phyloP scores from a whole-genome alignment of 2,888 invertebrate species.

The Pherbina coryleti region DNA sequence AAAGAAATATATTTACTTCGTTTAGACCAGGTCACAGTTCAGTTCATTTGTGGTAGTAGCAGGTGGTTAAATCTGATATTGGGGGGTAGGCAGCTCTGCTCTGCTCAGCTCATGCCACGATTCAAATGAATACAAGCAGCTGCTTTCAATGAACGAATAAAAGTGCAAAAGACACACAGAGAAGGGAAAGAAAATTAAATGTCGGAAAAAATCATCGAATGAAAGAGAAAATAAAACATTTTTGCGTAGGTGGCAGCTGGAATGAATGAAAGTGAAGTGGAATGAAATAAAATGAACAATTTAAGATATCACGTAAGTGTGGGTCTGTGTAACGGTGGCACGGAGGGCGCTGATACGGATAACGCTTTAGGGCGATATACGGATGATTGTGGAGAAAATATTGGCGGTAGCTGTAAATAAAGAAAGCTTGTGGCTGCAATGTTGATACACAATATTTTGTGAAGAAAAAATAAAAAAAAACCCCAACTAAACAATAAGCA shows the following conservation, averaged over 20 bases:
- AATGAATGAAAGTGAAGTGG: constrained; percentile 14
- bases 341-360: neutral
- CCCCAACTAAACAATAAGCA: too few relatives aligned
- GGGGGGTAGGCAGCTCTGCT: neutral
- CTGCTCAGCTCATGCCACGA: neutral
- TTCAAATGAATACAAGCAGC: constrained; percentile 9
- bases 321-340: neutral
- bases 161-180: neutral
- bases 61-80: neutral
- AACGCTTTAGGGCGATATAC: too few relatives aligned
- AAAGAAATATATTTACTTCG: neutral
- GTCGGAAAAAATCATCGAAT: neutral
- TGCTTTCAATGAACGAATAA: constrained; percentile 26
- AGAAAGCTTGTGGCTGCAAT: neutral
- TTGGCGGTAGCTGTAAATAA: neutral
- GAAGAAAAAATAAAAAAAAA: too few relatives aligned
- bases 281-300: constrained; percentile 21
- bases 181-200: neutral
- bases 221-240: neutral
- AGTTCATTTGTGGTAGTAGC: neutral
- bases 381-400: neutral
- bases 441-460: too few relatives aligned
- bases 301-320: neutral
- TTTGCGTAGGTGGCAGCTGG: constrained; percentile 21
- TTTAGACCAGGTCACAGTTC: neutral